Evolutionary conservation across 2,888 invertebrate species (phyloP).

Genomic region (Podotricha telesiphe): DNA sequence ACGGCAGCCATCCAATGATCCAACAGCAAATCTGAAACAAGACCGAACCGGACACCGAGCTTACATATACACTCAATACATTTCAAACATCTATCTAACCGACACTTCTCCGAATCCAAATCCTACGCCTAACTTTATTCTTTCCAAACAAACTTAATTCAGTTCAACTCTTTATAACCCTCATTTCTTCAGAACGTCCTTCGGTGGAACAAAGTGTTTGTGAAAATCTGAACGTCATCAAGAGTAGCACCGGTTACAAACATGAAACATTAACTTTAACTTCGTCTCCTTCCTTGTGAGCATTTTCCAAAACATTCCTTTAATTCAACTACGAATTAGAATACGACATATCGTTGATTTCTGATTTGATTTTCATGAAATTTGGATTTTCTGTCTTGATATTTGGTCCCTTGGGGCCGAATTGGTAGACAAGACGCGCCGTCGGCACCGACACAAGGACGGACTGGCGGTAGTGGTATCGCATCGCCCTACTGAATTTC

Average conservation of each 20-base stretch:
- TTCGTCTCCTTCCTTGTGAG: slow-evolving; percentile 48
- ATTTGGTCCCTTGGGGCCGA: slow-evolving; percentile 90
- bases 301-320: slow-evolving; percentile 46
- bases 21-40: slow-evolving; percentile 60
- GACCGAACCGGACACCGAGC: slow-evolving; percentile 63
- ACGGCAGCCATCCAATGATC: slow-evolving; percentile 69
- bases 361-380: slow-evolving; percentile 72
- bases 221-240: slow-evolving; percentile 32
- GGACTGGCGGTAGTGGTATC: slow-evolving; percentile 91
- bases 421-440: slow-evolving; percentile 90
- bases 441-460: slow-evolving; percentile 90
- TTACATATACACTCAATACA: slow-evolving; percentile 58
- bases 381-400: slow-evolving; percentile 88
- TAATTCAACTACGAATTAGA: slow-evolving; percentile 59
- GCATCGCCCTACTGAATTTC: slow-evolving; percentile 95
- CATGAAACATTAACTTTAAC: slow-evolving; percentile 45
- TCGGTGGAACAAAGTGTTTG: not conserved
- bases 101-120: slow-evolving; percentile 44
- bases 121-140: slow-evolving; percentile 42
- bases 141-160: slow-evolving; percentile 43
- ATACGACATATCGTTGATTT: slow-evolving; percentile 60
- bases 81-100: slow-evolving; percentile 59
- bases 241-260: slow-evolving; percentile 44
- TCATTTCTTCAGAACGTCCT: not conserved
- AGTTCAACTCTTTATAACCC: slow-evolving; percentile 39